Percentiles rank a stretch among this genome's conserved stretches.
Evolutionary conservation across 2,888 invertebrate species (phyloP).

Genomic region (Taenaris catops): DNA sequence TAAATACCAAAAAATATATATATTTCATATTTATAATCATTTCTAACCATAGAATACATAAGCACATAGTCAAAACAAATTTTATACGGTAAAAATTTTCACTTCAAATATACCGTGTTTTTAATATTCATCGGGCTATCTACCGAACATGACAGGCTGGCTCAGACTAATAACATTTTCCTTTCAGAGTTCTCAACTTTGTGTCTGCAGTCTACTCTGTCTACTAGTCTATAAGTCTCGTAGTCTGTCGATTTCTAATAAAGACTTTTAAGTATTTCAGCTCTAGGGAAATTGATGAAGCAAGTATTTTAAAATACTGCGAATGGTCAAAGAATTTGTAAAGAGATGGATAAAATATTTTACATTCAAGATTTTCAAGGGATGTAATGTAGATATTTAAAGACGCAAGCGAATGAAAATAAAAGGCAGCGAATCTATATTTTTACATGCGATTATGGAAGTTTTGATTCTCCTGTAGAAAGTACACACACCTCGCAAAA

Average conservation of each 20-base stretch:
- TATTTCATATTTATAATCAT: too few species aligned
- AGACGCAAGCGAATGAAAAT: too few species aligned
- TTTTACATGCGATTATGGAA: too few species aligned
- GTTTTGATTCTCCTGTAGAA: too few species aligned
- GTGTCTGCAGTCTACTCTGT: slow-evolving; percentile 8
- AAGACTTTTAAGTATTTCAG: slow-evolving; percentile 14
- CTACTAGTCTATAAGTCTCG: too few species aligned
- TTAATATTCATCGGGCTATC: slow-evolving; percentile 24
- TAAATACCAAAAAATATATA: too few species aligned
- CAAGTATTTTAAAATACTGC: slow-evolving; percentile 16
- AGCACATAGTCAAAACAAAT: slow-evolving; percentile 1
- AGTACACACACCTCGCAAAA: too few species aligned
- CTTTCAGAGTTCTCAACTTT: slow-evolving; percentile 13
- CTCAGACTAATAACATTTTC: slow-evolving; percentile 16
- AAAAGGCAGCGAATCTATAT: too few species aligned
- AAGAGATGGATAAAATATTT: slow-evolving; percentile 9
- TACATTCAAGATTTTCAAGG: too few species aligned
- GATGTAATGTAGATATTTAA: too few species aligned
- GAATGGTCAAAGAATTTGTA: slow-evolving; percentile 17
- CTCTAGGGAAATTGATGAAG: slow-evolving; percentile 17
- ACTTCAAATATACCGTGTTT: slow-evolving; percentile 9
- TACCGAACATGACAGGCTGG: slow-evolving; percentile 22
- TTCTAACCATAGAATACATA: background rate
- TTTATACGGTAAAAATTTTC: slow-evolving; percentile 4
- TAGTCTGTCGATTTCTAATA: slow-evolving; percentile 17